Percentiles rank a stretch among this genome's conserved stretches.
Conservation (phyloP, 1,140 invertebrate genomes). For the Augochlora pura region DNA sequence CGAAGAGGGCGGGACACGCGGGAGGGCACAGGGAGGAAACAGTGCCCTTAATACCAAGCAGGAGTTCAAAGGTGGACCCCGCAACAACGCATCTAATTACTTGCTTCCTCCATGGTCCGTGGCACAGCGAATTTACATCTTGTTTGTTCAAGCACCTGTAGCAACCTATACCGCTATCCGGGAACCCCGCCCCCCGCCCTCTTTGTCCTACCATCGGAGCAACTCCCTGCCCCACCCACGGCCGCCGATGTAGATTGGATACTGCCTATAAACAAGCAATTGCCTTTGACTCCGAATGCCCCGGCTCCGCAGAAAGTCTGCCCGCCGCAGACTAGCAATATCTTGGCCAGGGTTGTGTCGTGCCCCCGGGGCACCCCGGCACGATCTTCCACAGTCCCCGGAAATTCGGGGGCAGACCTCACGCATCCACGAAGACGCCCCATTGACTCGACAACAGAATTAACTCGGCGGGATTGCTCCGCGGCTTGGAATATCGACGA, state of each 20-base stretch:
- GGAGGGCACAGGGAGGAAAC: slow-evolving; percentile 36
- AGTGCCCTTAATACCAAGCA: slow-evolving; percentile 71
- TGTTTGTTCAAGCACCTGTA: slow-evolving; percentile 76
- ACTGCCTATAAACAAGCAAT: slow-evolving; percentile 70
- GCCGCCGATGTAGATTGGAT: slow-evolving; percentile 71
- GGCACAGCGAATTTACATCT: slow-evolving; percentile 74
- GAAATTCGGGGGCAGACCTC: not conserved
- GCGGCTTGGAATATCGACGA: too few species aligned
- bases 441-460: too few species aligned
- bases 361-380: slow-evolving; percentile 21
- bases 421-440: not conserved
- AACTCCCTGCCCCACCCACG: not conserved
- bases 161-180: slow-evolving; percentile 43
- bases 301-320: slow-evolving; percentile 47
- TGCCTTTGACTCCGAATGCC: slow-evolving; percentile 60
- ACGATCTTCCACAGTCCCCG: slow-evolving; percentile 4
- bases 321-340: slow-evolving; percentile 53
- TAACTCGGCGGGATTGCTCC: too few species aligned
- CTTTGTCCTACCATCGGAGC: not conserved
- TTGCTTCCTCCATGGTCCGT: slow-evolving; percentile 71
- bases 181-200: slow-evolving; percentile 4
- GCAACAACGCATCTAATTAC: slow-evolving; percentile 79
- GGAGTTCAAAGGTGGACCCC: slow-evolving; percentile 74
- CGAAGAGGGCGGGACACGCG: slow-evolving; percentile 3
- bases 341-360: slow-evolving; percentile 56